A percentile compares a stretch with the other conserved stretches of the same genome.
Evolutionary conservation across 2,797 vertebrate species (phyloP).

Genomic region (Schizopygopsis malacanthus): DNA sequence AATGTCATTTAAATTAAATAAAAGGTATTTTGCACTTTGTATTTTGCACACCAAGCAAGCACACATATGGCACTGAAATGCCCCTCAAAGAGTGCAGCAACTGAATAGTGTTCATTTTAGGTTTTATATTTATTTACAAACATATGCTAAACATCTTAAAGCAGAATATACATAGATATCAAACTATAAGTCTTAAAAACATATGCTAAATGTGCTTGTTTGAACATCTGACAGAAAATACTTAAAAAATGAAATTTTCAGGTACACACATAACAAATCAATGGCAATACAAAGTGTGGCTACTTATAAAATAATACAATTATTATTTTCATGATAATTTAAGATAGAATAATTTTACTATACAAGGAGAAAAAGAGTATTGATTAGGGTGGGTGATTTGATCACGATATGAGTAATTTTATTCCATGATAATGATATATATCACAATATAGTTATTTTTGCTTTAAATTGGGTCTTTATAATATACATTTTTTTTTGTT

Average conservation of each 20-base stretch:
- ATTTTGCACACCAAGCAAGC: not conserved
- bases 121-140: not conserved
- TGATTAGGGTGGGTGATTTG: too few relatives aligned
- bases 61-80: not conserved
- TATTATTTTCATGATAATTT: not conserved
- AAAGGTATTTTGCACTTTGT: not conserved
- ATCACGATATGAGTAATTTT: too few relatives aligned
- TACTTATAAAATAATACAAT: not conserved
- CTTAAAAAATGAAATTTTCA: not conserved
- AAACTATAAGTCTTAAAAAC: not conserved
- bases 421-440: too few relatives aligned
- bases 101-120: not conserved
- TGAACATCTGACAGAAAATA: not conserved
- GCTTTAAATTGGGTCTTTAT: too few relatives aligned
- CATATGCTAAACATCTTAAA: slow-evolving; percentile 4
- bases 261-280: not conserved
- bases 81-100: not conserved
- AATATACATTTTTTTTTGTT: too few relatives aligned
- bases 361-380: not conserved
- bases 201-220: not conserved
- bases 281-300: not conserved
- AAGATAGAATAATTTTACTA: not conserved
- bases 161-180: not conserved
- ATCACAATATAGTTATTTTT: too few relatives aligned
- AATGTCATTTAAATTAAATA: slow-evolving; percentile 23